Evolutionary conservation across 2,113 vertebrate genomes (phyloP), one percentile per base, ranked within the genome.

Genomic region (Kryptolebias marmoratus): DNA sequence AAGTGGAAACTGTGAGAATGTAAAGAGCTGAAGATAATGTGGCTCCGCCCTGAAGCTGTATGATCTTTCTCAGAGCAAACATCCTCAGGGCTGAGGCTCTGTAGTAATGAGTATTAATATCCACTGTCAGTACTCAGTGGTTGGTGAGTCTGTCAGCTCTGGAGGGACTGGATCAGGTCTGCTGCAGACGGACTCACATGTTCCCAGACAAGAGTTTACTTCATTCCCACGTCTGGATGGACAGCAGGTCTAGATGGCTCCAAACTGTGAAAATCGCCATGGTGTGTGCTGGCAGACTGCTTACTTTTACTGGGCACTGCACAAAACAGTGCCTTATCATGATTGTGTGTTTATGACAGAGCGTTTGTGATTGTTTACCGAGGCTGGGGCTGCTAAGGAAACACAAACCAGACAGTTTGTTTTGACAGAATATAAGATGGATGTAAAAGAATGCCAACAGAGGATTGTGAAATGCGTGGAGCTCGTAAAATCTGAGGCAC

Each of bases 291-390:
- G 78, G 73, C 62, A 31, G 44, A 39, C 44, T 79, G 74, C 83
- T 84, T 85, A 77, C 16, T 4, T 79, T 70, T 36, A 53, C 54
- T 15, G 73, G 57, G 32, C 2, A 22, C 64, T 31, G 68, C 11
- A 52, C 57, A 73, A 74, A 73, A 79, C 79, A 49, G 50, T 27
- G 54, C 57, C 75, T 82, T 66, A 58, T 87, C 85, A 82, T 86
- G 70, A 80, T 50, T 74, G 56, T 32, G 57, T 56, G 64, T 73
- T 18, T 73, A 62, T 52, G 70, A 77, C 64, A 56, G 68, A 67
- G 63, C 73, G 77, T 83, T 84, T 84, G 74, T 55, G 58, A 73
- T 76, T 90, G 75, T 85, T 85, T 83, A 86, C 61, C 16, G 61
- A 68, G 60, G 58, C 48, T 44, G 39, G 67, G 63, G 56, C 45